Percentiles rank a stretch among this genome's conserved stretches.
Conservation (phyloP, 2,113 vertebrate genomes). For the Peucedramus taeniatus region DNA sequence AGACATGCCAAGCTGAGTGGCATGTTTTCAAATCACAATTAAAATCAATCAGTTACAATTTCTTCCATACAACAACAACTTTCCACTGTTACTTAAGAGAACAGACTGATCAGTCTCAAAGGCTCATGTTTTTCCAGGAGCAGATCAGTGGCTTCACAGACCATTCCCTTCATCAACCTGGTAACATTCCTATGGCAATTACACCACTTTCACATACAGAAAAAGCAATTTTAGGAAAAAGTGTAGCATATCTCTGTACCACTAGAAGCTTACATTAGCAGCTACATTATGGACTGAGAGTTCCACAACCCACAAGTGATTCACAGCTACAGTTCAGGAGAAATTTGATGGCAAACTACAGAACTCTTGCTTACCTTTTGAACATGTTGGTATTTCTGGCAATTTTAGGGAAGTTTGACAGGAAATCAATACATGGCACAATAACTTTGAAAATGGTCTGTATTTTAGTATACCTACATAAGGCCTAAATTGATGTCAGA, state of each 20-base stretch:
- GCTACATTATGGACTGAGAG: neutral
- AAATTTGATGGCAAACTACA: neutral
- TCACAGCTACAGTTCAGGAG: neutral
- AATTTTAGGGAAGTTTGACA: slow-evolving; percentile 3
- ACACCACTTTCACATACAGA: accelerated
- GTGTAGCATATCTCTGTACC: neutral
- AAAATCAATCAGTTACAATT: neutral
- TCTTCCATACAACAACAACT: neutral
- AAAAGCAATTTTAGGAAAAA: neutral
- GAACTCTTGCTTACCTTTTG: slow-evolving; percentile 14
- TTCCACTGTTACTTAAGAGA: neutral
- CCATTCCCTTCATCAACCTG: neutral
- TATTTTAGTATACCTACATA: neutral
- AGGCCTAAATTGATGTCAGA: neutral
- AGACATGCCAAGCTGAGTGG: neutral
- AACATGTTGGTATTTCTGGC: neutral
- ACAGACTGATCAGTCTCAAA: neutral
- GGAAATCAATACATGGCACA: neutral
- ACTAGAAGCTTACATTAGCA: neutral
- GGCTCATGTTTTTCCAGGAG: neutral
- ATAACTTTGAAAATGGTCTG: neutral
- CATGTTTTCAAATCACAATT: neutral
- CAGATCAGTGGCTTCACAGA: neutral
- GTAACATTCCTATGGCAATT: neutral
- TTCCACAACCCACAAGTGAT: neutral